Evolutionary conservation across 2,113 vertebrate species (phyloP), one percentile per base, ranked within the genome.

Genomic region (Maccullochella peelii): DNA sequence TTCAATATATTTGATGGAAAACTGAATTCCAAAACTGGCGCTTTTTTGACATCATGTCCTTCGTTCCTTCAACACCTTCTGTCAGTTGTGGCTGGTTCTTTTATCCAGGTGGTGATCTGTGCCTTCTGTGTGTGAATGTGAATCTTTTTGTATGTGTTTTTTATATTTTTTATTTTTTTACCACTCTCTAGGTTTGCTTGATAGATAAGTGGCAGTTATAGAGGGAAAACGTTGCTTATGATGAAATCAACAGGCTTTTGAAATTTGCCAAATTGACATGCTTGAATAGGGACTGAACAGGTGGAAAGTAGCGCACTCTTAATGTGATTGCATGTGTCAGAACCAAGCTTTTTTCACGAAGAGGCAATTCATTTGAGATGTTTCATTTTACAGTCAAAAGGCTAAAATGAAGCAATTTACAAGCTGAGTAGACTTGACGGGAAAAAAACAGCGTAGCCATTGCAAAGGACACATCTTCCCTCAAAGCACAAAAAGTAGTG

Each of bases 171-270:
- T 6, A 30, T 55, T 57, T 77, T 84, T 85, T 73, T 55, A 83
- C 38, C 65, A 63, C 78, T 83, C 49, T 84, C 49, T 58, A 6
- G 38, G 40, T 70, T 82, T 83, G 68, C 59, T 71, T 76, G 69
- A 87, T 72, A 62, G 72, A 71, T 87, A 75, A 82, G 79, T 90
- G 81, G 79, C 55, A 62, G 61, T 72, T 88, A 72, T 83, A 47
- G 58, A 30, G 25, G 57, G 30, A 9, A 74, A 84, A 87, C 0
- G 66, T 79, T 80, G 80, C 84, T 57, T 18, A 27, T 77, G 87
- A 73, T 84, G 80, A 92, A 94, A 92, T 90, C 82, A 91, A 88
- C 82, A 81, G 76, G 76, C 88, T 87, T 93, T 91, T 89, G 82
- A 91, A 91, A 91, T 84, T 67, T 68, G 73, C 73, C 73, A 92